phyloP scores from a whole-genome alignment of 2,797 vertebrate species.

The Leuciscus waleckii region DNA sequence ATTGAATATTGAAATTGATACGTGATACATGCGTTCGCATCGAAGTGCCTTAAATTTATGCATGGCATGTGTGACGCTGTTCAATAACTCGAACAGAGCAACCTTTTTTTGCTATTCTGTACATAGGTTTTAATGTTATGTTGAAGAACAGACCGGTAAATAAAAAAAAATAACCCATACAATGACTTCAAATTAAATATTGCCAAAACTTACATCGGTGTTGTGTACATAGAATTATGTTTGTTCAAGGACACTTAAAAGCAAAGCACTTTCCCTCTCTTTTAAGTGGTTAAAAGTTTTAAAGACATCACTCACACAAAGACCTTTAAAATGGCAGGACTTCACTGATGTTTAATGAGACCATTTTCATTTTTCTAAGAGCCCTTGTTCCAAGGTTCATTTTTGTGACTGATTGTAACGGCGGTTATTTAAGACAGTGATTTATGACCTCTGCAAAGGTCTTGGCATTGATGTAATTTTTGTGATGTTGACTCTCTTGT shows the following conservation, averaged over 20 bases:
- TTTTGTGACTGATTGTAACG: slow-evolving; percentile 47
- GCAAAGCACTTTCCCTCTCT: slow-evolving; percentile 51
- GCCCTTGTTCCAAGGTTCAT: slow-evolving; percentile 57
- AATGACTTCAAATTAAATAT: slow-evolving; percentile 61
- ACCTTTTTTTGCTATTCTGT: slow-evolving; percentile 14
- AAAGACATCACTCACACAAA: slow-evolving; percentile 12
- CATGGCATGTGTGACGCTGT: slow-evolving; percentile 46
- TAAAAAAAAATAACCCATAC: not conserved
- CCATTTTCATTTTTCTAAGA: slow-evolving; percentile 66
- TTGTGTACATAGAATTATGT: slow-evolving; percentile 48
- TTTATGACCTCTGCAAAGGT: slow-evolving; percentile 71
- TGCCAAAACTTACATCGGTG: slow-evolving; percentile 56
- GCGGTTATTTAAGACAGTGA: slow-evolving; percentile 73
- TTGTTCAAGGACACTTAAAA: slow-evolving; percentile 27
- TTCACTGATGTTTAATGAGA: slow-evolving; percentile 36
- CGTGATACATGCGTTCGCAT: not conserved
- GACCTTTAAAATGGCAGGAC: slow-evolving; percentile 6
- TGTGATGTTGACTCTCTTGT: slow-evolving; percentile 69
- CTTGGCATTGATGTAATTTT: slow-evolving; percentile 66
- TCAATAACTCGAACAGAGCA: slow-evolving; percentile 47
- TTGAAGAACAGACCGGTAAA: not conserved
- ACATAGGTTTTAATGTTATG: slow-evolving; percentile 9
- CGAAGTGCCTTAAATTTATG: slow-evolving; percentile 53
- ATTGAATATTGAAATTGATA: not conserved
- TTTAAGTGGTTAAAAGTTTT: slow-evolving; percentile 49